phyloP scores from a whole-genome alignment of 2,113 vertebrate genomes.

The Albula goreensis region DNA sequence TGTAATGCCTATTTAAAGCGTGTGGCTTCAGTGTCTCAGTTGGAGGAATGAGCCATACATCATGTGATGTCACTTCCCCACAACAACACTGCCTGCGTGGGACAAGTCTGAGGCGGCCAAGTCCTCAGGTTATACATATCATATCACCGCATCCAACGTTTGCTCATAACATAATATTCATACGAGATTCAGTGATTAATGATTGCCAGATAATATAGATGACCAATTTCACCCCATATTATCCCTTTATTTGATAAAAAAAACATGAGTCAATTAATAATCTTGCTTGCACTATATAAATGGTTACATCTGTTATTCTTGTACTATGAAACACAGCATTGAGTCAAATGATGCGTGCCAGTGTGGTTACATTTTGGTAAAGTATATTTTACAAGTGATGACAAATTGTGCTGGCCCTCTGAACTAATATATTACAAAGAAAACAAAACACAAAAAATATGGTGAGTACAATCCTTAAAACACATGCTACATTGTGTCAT shows the following conservation, averaged over 20 bases:
- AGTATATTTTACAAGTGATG: not conserved
- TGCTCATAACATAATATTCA: not conserved
- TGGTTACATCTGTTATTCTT: not conserved
- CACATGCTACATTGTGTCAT: not conserved
- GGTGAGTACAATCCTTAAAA: not conserved
- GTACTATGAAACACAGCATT: not conserved
- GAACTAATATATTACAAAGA: not conserved
- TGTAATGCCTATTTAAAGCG: slow-evolving; percentile 37
- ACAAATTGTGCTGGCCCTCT: not conserved
- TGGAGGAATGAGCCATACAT: slow-evolving; percentile 7
- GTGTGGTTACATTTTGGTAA: not conserved
- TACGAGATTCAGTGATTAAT: not conserved
- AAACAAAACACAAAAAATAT: not conserved
- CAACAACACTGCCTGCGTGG: not conserved
- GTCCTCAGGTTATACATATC: not conserved
- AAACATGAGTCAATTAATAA: not conserved
- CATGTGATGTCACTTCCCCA: slow-evolving; percentile 28
- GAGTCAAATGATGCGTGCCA: not conserved
- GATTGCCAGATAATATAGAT: not conserved
- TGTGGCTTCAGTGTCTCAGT: not conserved
- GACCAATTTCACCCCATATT: not conserved
- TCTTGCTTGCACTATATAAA: not conserved
- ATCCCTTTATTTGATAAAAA: not conserved
- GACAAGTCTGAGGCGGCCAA: not conserved
- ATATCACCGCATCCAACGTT: not conserved